Base-by-base conservation (phyloP, 2,888 invertebrate genomes). In the Saturnia japonica region DNA sequence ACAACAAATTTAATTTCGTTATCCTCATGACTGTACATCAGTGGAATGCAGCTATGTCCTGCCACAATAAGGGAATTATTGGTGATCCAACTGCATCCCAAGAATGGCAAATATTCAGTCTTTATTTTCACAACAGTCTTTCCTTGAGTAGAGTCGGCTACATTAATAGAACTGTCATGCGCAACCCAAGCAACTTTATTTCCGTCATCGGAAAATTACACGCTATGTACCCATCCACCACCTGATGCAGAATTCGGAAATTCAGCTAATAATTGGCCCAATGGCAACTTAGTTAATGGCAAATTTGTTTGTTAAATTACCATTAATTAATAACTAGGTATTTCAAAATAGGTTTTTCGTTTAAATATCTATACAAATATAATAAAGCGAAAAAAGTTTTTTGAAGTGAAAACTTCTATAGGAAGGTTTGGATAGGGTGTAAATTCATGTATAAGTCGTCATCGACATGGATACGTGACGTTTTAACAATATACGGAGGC, bases 151-250 rank as follows among this genome's bases (percentile, higher is more conserved):
- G 98, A 97, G 94, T 99, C 98, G 0, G 97, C 98, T 64, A 99
- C 95, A 82, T 97, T 98, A 72, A 99, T 96, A 60, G 98, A 97
- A 72, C 99, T 98, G 91, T 99, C 99, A 89, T 99, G 99, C 0
- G 98, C 97, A 2, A 99, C 99, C 99, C 99, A 99, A 78, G 98
- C 99, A 60, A 99, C 95, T 88, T 97, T 97, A 81, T 97, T 97
- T 40, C 99, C 99, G 89, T 98, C 98, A 47, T 97, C 97, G 70
- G 99, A 99, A 91, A 99, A 99, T 74, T 97, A 97, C 6, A 99
- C 99, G 81, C 96, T 96, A 87, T 99, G 99, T 51, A 99, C 97
- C 99, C 99, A 99, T 64, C 99, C 99, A 77, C 99, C 98, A 75
- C 97, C 98, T 74, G 96, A 96, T 57, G 95, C 89, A 0, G 97